A percentile compares a stretch with the other conserved stretches of the same genome.
Conservation (phyloP, 2,113 vertebrate species). For the Lamprotornis superbus region DNA sequence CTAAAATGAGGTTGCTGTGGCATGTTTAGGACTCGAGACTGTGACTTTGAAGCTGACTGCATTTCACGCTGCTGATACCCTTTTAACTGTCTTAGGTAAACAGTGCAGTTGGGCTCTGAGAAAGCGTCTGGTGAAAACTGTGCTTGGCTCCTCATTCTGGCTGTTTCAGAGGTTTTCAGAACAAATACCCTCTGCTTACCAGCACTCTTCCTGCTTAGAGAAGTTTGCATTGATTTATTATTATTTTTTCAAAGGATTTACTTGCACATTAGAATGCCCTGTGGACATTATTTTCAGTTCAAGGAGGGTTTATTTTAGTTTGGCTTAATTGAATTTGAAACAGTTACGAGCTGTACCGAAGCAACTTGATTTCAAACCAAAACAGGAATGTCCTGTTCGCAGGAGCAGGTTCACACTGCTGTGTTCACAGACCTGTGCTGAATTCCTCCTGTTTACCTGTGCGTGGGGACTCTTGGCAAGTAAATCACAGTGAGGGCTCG, state of each 20-base stretch:
- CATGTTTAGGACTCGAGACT: constrained; percentile 22
- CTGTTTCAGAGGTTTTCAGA: constrained; percentile 27
- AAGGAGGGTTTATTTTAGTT: constrained; percentile 40
- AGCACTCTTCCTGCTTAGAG: background rate
- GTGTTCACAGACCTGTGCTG: rapidly evolving
- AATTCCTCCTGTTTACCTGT: background rate
- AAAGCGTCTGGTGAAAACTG: background rate
- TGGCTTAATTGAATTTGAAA: constrained; percentile 46
- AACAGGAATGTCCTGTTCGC: background rate
- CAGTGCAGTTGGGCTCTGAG: background rate
- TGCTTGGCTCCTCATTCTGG: background rate
- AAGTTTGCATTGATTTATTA: constrained; percentile 48
- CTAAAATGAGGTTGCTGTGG: constrained; percentile 50
- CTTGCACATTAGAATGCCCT: background rate
- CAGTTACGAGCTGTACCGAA: constrained; percentile 12
- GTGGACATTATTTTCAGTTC: constrained; percentile 46
- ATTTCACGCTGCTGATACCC: constrained; percentile 34
- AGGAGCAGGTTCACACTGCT: background rate
- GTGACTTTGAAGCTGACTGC: constrained; percentile 53
- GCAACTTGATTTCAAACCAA: background rate
- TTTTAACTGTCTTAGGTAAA: constrained; percentile 55
- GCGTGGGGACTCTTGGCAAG: background rate
- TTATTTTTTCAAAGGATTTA: constrained; percentile 60
- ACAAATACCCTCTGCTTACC: constrained; percentile 24
- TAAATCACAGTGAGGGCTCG: rapidly evolving